Evolutionary conservation across 2,888 invertebrate genomes (phyloP).

Genomic region (Cosmia trapezina): DNA sequence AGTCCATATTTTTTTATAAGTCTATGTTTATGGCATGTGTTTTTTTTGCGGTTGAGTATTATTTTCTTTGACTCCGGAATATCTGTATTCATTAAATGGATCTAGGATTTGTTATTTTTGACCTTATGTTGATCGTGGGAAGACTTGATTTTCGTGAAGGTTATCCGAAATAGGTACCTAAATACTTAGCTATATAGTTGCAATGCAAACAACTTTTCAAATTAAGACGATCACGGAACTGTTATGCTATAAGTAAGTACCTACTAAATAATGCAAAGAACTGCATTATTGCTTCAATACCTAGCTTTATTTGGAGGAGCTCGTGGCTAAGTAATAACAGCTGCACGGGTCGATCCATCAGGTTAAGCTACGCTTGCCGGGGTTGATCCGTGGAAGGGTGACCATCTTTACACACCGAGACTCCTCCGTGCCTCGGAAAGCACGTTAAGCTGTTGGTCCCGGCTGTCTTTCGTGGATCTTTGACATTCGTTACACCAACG

Average conservation of each 20-base stretch:
- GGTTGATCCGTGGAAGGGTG: no score
- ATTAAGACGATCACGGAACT: not conserved
- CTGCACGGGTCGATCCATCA: no score
- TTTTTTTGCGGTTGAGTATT: not conserved
- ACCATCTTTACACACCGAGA: no score
- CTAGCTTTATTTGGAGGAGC: no score
- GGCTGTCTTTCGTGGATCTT: no score
- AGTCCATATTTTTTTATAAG: no score
- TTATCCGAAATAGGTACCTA: not conserved
- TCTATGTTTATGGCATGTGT: not conserved
- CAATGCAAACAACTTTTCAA: slow-evolving; percentile 2
- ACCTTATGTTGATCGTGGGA: not conserved
- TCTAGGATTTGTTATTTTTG: not conserved
- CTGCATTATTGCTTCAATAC: not conserved
- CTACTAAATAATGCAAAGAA: not conserved
- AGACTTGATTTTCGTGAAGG: not conserved
- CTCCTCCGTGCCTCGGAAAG: no score
- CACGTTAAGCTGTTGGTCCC: no score
- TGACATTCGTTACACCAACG: no score
- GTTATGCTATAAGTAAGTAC: not conserved
- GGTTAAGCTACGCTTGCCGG: no score
- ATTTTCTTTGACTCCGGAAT: not conserved
- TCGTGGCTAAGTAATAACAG: no score
- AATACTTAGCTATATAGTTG: not conserved
- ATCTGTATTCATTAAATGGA: not conserved